These are phyloP conservation scores for Microcebus murinus DNA, from an alignment of 2,113 vertebrate species.

Conservation along the genomic window DNA sequence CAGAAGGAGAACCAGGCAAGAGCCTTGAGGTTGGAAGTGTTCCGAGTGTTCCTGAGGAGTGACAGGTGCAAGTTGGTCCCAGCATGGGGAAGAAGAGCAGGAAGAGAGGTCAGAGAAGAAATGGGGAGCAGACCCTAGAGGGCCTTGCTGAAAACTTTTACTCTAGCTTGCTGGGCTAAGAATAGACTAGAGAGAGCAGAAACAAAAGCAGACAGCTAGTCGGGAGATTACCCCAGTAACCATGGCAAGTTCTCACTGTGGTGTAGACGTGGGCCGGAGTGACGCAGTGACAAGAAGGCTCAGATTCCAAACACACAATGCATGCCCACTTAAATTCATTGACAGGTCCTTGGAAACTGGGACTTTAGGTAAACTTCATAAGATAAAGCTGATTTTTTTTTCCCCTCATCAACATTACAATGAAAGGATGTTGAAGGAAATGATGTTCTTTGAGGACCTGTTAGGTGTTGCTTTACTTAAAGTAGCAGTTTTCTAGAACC, in stretches of 20 bases:
- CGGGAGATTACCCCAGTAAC: neutral
- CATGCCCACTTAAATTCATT: neutral
- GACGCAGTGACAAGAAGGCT: neutral
- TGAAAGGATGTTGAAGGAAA: too few relatives aligned
- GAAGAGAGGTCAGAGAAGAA: neutral
- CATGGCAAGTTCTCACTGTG: neutral
- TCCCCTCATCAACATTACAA: too few relatives aligned
- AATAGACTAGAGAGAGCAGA: neutral
- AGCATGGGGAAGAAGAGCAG: neutral
- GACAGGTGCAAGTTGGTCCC: neutral
- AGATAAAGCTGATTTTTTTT: too few relatives aligned
- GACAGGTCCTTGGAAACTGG: neutral
- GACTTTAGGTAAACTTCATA: neutral
- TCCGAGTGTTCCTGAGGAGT: neutral
- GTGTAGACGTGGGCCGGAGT: too few relatives aligned
- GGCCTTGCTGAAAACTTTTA: neutral
- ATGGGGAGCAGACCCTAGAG: neutral
- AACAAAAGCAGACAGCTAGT: neutral
- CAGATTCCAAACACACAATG: neutral
- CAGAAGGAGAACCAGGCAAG: neutral
- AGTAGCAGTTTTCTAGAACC: neutral
- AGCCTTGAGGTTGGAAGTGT: rapidly evolving
- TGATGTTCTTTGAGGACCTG: too few relatives aligned
- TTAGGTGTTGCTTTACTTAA: neutral
- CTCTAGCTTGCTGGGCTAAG: neutral